These are phyloP conservation scores for Crax fasciolata DNA, from an alignment of 2,797 vertebrate genomes.

Conservation along the genomic window DNA sequence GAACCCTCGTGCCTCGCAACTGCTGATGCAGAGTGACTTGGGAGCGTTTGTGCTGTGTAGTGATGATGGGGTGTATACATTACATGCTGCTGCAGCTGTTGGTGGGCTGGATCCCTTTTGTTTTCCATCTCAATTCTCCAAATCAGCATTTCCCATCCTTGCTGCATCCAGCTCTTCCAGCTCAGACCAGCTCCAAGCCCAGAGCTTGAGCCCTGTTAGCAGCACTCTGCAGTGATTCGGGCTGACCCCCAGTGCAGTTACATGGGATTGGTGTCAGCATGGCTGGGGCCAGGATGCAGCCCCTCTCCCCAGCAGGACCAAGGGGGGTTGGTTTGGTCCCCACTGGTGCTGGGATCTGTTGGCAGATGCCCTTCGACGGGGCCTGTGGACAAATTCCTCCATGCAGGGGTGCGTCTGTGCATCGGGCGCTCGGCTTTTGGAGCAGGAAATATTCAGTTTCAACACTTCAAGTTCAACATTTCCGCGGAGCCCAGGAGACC, in stretches of 20 bases:
- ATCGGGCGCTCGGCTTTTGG: conserved; percentile 1
- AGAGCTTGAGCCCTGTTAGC: background rate
- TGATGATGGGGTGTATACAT: background rate
- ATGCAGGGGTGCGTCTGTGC: background rate
- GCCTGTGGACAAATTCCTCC: conserved; percentile 26
- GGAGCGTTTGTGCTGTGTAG: accelerated
- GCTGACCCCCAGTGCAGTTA: background rate
- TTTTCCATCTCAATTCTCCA: background rate
- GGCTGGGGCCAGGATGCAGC: background rate
- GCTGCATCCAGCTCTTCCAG: too few relatives aligned
- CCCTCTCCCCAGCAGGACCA: background rate
- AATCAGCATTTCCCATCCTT: background rate
- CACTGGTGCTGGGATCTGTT: background rate
- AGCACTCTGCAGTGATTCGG: accelerated
- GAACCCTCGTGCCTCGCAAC: background rate
- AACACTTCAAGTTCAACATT: conserved; percentile 74
- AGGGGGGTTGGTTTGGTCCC: background rate
- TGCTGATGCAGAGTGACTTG: background rate
- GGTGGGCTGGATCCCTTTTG: background rate
- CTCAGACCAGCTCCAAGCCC: background rate
- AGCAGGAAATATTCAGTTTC: conserved; percentile 79
- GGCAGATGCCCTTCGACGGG: accelerated
- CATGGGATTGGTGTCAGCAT: accelerated
- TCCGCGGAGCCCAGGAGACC: conserved; percentile 69
- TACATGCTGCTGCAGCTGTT: background rate